These are phyloP conservation scores for Mesorhabditis belari DNA, from an alignment of 2,888 invertebrate genomes.

Conservation along the genomic window DNA sequence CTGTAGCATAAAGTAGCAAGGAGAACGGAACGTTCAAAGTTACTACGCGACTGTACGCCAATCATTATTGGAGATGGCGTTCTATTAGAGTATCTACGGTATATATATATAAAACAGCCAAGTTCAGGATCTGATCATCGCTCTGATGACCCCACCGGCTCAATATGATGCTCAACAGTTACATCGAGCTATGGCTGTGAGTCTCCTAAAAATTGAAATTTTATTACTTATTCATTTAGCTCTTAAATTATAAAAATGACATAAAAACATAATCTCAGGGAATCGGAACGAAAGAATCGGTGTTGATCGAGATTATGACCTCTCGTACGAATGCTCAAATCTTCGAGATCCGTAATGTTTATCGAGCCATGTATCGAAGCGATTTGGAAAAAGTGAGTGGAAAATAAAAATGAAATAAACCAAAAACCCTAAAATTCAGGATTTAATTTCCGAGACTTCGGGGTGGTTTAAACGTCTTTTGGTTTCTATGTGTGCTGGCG, in stretches of 20 bases:
- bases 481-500: conserved; percentile 61
- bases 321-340: conserved; percentile 72
- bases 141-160: conserved; percentile 51
- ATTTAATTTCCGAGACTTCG: conserved; percentile 71
- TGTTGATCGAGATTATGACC: conserved; percentile 80
- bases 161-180: conserved; percentile 57
- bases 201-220: too few relatives aligned
- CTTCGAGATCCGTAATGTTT: conserved; percentile 54
- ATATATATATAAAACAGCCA: too few relatives aligned
- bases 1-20: too few relatives aligned
- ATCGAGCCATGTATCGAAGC: conserved; percentile 40
- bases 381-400: conserved; percentile 45
- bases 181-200: conserved; percentile 53
- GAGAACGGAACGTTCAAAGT: too few relatives aligned
- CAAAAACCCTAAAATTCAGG: too few relatives aligned
- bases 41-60: too few relatives aligned
- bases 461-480: conserved; percentile 83
- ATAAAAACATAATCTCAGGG: too few relatives aligned
- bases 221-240: background rate
- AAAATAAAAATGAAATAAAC: background rate
- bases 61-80: too few relatives aligned
- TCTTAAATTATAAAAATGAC: too few relatives aligned
- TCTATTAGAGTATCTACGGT: too few relatives aligned
- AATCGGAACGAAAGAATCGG: conserved; percentile 72
- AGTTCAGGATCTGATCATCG: conserved; percentile 48